Evolutionary conservation across 2,113 vertebrate genomes (phyloP), one percentile per base, ranked within the genome.

Genomic region (Aptenodytes patagonicus): DNA sequence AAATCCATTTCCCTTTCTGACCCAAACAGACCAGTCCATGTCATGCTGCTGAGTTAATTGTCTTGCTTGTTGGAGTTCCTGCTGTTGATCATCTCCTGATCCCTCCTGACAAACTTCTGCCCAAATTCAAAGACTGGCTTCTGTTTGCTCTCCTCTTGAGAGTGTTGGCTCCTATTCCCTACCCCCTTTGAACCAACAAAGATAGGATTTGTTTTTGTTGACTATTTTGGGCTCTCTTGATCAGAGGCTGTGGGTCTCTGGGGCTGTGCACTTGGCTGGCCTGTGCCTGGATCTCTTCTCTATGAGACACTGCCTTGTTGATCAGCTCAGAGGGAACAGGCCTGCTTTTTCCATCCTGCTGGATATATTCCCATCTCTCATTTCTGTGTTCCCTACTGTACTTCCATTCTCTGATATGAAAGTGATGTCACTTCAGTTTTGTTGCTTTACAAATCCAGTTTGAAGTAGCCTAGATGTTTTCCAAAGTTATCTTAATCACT

Each of bases 131-230:
- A 80, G 84, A 62, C 78, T 93, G 70, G 36, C 82, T 95, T 73
- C 68, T 95, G 64, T 96, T 94, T 91, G 80, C 40, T 89, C 89
- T 96, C 80, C 51, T 87, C 49, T 86, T 76, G 60, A 72, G 83
- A 84, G 70, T 77, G 32, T 55, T 94, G 76, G 75, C 55, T 96
- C 18, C 83, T 83, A 49, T 46, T 96, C 55, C 57, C 62, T 84
- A 52, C 21, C 28, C 57, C 8, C 46, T 91, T 91, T 90, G 84
- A 91, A 90, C 84, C 62, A 83, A 95, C 91, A 95, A 95, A 90
- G 93, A 96, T 82, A 85, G 86, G 69, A 91, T 93, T 95, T 96
- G 71, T 65, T 97, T 92, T 94, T 96, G 68, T 97, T 95, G 89
- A 93, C 82, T 91, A 42, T 96, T 96, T 90, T 95, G 89, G 84